A percentile compares a stretch with the other conserved stretches of the same genome.
Evolutionary conservation across 2,888 invertebrate species (phyloP).

Genomic region (Xylota segnis): DNA sequence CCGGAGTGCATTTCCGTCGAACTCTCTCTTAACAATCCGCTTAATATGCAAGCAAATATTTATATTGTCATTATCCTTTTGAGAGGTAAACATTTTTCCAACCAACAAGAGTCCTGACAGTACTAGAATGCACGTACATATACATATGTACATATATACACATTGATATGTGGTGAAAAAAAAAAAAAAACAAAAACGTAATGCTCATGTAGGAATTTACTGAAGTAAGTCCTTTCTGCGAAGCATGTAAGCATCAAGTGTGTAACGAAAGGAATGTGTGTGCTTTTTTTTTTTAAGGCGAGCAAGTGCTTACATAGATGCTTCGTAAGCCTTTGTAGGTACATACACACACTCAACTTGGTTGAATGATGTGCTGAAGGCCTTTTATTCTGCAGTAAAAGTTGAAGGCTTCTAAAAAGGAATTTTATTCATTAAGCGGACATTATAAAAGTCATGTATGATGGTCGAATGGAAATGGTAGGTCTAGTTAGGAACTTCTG

Average conservation of each 20-base stretch:
- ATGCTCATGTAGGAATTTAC: constrained; percentile 1
- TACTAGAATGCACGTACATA: too few relatives aligned
- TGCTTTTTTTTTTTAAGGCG: not conserved
- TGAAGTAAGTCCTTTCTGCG: constrained; percentile 1
- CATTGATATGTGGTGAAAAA: not conserved
- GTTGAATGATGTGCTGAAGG: not conserved
- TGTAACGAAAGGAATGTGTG: constrained; percentile 10
- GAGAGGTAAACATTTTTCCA: constrained; percentile 5
- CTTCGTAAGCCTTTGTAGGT: not conserved
- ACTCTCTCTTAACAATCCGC: constrained; percentile 44
- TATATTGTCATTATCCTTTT: constrained; percentile 66
- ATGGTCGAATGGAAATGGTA: not conserved
- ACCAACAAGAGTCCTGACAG: not conserved
- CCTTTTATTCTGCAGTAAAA: not conserved
- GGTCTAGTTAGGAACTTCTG: not conserved
- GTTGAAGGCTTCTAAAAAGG: constrained; percentile 7
- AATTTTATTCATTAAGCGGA: constrained; percentile 3
- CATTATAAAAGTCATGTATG: not conserved
- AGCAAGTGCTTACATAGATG: not conserved
- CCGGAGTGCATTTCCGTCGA: constrained; percentile 50
- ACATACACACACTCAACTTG: not conserved
- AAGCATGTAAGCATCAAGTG: not conserved
- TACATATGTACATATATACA: not conserved
- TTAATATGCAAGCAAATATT: constrained; percentile 67
- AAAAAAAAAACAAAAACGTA: not conserved